These are phyloP conservation scores for Acanthurus tractus DNA, from an alignment of 2,797 vertebrate genomes.

Conservation along the genomic window DNA sequence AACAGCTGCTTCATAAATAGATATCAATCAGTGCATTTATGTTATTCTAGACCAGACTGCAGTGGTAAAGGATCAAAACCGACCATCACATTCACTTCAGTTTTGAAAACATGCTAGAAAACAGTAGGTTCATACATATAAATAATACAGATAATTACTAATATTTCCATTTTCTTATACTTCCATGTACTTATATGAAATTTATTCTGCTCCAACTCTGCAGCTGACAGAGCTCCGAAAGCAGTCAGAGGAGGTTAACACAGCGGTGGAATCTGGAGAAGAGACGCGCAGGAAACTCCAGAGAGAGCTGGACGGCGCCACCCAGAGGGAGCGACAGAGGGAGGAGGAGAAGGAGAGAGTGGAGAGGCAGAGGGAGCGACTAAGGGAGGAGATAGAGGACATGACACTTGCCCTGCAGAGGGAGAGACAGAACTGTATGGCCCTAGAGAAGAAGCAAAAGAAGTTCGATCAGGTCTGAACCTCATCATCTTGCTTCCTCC, in stretches of 20 bases:
- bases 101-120: not conserved
- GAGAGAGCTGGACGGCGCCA: conserved; percentile 87
- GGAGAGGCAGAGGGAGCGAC: conserved; percentile 89
- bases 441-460: conserved; percentile 94
- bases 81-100: not conserved
- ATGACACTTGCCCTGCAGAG: conserved; percentile 90
- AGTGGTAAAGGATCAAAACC: not conserved
- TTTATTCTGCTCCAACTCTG: not conserved
- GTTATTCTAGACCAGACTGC: not conserved
- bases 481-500: not conserved
- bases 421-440: conserved; percentile 90
- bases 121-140: not conserved
- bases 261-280: conserved; percentile 87
- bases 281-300: conserved; percentile 89
- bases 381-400: conserved; percentile 94
- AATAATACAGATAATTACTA: not conserved
- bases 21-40: not conserved
- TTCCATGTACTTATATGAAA: not conserved
- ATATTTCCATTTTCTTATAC: not conserved
- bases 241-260: conserved; percentile 91
- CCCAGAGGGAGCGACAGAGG: conserved; percentile 87
- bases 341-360: conserved; percentile 89
- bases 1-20: not conserved
- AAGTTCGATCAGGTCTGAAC: conserved; percentile 93
- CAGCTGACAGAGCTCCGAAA: conserved; percentile 90